phyloP scores from a whole-genome alignment of 2,888 invertebrate species.

The Pseudeuparius sepicola region DNA sequence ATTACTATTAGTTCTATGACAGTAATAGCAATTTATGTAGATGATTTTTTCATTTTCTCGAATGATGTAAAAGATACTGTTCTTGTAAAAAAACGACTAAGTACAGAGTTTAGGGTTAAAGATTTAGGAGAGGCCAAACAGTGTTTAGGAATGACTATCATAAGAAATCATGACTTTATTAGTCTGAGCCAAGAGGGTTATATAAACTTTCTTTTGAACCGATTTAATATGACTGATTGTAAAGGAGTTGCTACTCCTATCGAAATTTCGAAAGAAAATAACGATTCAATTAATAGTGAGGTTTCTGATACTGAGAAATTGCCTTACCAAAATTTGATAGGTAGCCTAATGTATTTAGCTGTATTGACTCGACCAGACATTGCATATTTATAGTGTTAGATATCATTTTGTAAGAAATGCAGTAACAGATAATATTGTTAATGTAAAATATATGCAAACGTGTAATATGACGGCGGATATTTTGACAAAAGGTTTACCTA shows the following conservation, averaged over 20 bases:
- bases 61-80: constrained; percentile 17
- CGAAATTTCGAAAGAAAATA: constrained; percentile 8
- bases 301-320: constrained; percentile 5
- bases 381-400: constrained; percentile 12
- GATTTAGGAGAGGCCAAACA: constrained; percentile 17
- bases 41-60: constrained; percentile 24
- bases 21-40: constrained; percentile 13
- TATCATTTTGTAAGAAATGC: background rate
- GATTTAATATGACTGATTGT: constrained; percentile 11
- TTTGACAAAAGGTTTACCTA: constrained; percentile 15
- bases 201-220: constrained; percentile 10
- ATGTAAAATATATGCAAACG: constrained; percentile 16
- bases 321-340: constrained; percentile 19
- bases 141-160: constrained; percentile 17
- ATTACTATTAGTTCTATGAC: constrained; percentile 1
- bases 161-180: constrained; percentile 4
- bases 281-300: constrained; percentile 4
- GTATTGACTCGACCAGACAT: constrained; percentile 19
- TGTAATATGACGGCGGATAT: constrained; percentile 19
- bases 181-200: constrained; percentile 13
- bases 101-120: constrained; percentile 19
- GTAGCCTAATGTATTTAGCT: constrained; percentile 20
- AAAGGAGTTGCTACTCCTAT: constrained; percentile 11
- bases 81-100: constrained; percentile 17
- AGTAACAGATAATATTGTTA: constrained; percentile 11